These are phyloP conservation scores for Crotalus horridus DNA, from an alignment of 2,113 vertebrate genomes.

Conservation along the genomic window DNA sequence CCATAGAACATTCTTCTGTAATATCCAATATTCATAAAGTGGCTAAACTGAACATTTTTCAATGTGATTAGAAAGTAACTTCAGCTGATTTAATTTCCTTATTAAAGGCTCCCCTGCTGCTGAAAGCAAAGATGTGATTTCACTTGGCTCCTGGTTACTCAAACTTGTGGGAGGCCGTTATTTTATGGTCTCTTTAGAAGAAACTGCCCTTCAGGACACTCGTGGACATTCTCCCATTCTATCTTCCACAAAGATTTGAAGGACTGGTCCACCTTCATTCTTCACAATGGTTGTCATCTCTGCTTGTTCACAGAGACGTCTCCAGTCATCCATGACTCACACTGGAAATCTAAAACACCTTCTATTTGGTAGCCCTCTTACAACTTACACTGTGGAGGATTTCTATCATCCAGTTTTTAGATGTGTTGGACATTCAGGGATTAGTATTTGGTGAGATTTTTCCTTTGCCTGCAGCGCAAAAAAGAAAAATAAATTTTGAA, in stretches of 20 bases:
- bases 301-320: background rate
- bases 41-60: background rate
- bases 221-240: background rate
- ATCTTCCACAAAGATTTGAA: background rate
- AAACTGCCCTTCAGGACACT: background rate
- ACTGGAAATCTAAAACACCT: background rate
- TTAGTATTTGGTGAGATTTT: background rate
- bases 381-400: background rate
- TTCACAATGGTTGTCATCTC: background rate
- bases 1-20: background rate
- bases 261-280: background rate
- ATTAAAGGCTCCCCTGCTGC: background rate
- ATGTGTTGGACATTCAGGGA: background rate
- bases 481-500: conserved; percentile 29
- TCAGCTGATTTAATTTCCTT: background rate
- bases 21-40: background rate
- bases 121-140: background rate
- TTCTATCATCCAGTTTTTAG: background rate
- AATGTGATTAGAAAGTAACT: background rate
- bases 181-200: background rate
- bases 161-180: background rate
- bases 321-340: background rate
- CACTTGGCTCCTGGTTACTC: background rate
- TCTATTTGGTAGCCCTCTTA: background rate
- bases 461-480: conserved; percentile 29